phyloP scores from a whole-genome alignment of 2,797 vertebrate genomes.

The Myripristis murdjan region DNA sequence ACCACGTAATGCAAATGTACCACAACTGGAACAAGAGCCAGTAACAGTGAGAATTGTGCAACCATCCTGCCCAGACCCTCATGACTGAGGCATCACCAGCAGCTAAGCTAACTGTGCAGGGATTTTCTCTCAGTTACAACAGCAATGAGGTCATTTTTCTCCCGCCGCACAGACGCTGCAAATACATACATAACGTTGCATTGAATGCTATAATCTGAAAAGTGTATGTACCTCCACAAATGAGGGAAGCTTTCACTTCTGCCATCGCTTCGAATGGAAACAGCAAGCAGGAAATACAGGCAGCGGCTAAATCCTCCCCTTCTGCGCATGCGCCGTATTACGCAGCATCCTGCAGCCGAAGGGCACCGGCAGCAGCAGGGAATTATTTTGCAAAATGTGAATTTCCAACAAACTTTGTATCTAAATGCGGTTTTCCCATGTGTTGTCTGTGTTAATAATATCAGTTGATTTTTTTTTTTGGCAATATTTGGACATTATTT shows the following conservation, averaged over 20 bases:
- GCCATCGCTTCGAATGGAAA: conserved; percentile 80
- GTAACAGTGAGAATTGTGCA: neutral
- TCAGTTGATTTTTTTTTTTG: neutral
- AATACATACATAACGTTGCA: fast-evolving
- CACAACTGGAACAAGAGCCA: neutral
- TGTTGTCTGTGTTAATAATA: neutral
- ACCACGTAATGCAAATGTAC: neutral
- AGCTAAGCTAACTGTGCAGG: conserved; percentile 58
- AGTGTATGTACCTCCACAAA: conserved; percentile 76
- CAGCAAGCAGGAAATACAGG: conserved; percentile 80
- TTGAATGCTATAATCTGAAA: neutral
- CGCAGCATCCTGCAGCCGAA: conserved; percentile 14
- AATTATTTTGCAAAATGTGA: neutral
- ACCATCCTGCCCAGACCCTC: conserved; percentile 38
- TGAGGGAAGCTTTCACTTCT: conserved; percentile 70
- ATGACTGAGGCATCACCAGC: conserved; percentile 76
- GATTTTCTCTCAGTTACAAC: conserved; percentile 6
- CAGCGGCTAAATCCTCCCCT: conserved; percentile 20
- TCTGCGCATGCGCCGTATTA: conserved; percentile 75
- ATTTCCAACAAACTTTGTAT: neutral
- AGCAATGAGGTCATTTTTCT: neutral
- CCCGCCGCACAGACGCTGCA: neutral
- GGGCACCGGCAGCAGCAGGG: neutral
- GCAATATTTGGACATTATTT: neutral
- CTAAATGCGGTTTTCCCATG: neutral